These are phyloP conservation scores for Ladona fulva DNA, from an alignment of 1,140 invertebrate species.

Conservation along the genomic window DNA sequence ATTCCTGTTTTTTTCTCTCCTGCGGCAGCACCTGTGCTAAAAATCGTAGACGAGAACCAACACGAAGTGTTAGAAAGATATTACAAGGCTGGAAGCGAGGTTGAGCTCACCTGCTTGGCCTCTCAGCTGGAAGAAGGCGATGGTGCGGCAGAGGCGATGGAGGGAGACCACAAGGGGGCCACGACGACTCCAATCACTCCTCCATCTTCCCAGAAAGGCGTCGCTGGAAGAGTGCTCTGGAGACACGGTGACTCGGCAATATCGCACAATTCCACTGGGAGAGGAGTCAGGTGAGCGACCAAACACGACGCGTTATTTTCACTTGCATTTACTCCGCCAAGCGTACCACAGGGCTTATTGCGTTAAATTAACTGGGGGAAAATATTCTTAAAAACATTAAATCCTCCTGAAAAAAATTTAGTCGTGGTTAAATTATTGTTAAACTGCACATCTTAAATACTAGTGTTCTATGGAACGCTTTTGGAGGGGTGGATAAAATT, in stretches of 20 bases:
- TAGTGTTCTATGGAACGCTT: too few species aligned
- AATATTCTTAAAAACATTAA: too few species aligned
- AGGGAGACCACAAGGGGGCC: neutral
- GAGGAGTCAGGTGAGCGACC: neutral
- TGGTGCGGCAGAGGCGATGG: neutral
- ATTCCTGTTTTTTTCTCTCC: neutral
- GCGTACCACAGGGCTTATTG: too few species aligned
- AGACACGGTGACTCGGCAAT: neutral
- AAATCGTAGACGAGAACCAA: slow-evolving; percentile 55
- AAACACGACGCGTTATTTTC: too few species aligned
- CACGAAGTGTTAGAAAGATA: slow-evolving; percentile 57
- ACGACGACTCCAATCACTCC: neutral
- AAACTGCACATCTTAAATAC: too few species aligned
- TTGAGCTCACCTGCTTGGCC: slow-evolving; percentile 55
- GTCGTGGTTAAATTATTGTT: too few species aligned
- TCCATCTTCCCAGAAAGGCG: neutral
- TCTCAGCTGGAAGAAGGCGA: slow-evolving; percentile 33
- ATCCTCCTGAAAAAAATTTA: too few species aligned
- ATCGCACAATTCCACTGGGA: neutral
- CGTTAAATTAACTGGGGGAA: too few species aligned
- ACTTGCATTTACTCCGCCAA: too few species aligned
- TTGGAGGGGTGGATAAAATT: too few species aligned
- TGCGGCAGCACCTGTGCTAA: slow-evolving; percentile 49
- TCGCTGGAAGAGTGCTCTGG: neutral
- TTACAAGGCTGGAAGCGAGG: slow-evolving; percentile 61